Evolutionary conservation across 2,797 vertebrate genomes (phyloP).

Genomic region (Zenarchopterus dispar): DNA sequence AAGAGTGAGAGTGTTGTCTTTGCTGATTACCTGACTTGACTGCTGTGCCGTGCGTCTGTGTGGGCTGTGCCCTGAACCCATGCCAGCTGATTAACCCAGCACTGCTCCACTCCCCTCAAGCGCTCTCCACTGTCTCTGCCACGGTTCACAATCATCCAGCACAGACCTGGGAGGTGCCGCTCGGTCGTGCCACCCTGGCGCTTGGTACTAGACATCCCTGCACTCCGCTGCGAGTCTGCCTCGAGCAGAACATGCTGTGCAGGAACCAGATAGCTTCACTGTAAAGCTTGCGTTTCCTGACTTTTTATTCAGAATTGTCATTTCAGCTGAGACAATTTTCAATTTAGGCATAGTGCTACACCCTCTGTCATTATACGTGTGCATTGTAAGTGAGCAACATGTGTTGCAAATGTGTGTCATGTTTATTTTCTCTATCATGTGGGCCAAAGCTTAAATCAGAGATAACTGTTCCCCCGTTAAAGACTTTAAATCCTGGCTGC

Average conservation of each 20-base stretch:
- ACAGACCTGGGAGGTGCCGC: constrained; percentile 59
- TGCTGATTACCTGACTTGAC: constrained; percentile 89
- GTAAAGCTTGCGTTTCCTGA: constrained; percentile 76
- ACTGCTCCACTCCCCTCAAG: constrained; percentile 77
- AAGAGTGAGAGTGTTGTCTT: constrained; percentile 82
- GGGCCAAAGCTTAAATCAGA: constrained; percentile 66
- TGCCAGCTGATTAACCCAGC: constrained; percentile 90
- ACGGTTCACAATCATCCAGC: constrained; percentile 72
- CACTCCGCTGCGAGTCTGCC: constrained; percentile 54
- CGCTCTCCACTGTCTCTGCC: constrained; percentile 76
- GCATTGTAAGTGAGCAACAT: constrained; percentile 15
- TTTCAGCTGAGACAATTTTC: neutral
- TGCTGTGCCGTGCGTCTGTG: constrained; percentile 89
- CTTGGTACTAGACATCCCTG: constrained; percentile 75
- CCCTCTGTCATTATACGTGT: constrained; percentile 51
- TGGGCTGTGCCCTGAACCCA: constrained; percentile 89
- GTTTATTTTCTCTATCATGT: constrained; percentile 48
- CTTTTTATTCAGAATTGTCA: constrained; percentile 66
- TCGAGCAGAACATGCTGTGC: constrained; percentile 52
- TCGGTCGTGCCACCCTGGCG: constrained; percentile 68
- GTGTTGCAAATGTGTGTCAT: constrained; percentile 35
- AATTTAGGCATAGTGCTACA: constrained; percentile 23
- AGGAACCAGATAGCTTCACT: constrained; percentile 72
- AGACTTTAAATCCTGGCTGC: constrained; percentile 64
- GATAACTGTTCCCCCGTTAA: constrained; percentile 63